Conservation (phyloP, 2,113 vertebrate genomes). For the Nannobrachium achirus region DNA sequence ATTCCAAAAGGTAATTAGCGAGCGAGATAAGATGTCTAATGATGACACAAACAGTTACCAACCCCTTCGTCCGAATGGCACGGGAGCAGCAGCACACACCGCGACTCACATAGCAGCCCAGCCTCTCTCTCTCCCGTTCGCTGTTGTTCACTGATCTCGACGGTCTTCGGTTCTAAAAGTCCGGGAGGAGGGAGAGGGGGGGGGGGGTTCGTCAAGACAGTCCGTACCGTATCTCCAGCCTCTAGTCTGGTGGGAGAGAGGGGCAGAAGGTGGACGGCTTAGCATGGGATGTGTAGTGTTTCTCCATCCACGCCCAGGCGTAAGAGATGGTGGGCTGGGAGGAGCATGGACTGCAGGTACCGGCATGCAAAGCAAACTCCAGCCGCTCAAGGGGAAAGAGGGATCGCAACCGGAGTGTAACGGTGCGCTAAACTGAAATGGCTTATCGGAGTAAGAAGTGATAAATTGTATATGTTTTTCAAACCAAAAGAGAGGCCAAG, state of each 20-base stretch:
- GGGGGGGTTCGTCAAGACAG: slow-evolving; percentile 79
- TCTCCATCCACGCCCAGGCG: slow-evolving; percentile 78
- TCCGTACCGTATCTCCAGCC: slow-evolving; percentile 83
- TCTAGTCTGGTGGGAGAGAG: slow-evolving; percentile 80
- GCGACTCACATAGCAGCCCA: slow-evolving; percentile 70
- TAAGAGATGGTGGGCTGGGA: slow-evolving; percentile 67
- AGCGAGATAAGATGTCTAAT: slow-evolving; percentile 74
- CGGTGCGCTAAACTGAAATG: slow-evolving; percentile 82
- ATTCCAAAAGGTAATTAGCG: slow-evolving; percentile 73
- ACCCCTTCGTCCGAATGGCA: slow-evolving; percentile 75
- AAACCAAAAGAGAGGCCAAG: slow-evolving; percentile 10
- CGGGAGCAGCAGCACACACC: slow-evolving; percentile 64
- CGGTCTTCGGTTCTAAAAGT: slow-evolving; percentile 84
- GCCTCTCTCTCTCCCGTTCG: slow-evolving; percentile 67
- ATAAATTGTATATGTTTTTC: slow-evolving; percentile 52
- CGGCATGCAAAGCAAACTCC: slow-evolving; percentile 79
- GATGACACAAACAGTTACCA: slow-evolving; percentile 80
- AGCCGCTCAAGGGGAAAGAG: slow-evolving; percentile 84
- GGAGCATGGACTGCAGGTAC: slow-evolving; percentile 80
- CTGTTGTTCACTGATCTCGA: slow-evolving; percentile 78
- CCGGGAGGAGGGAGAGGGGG: slow-evolving; percentile 43
- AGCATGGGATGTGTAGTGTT: slow-evolving; percentile 84
- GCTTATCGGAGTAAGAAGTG: slow-evolving; percentile 76
- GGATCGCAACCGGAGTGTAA: slow-evolving; percentile 80
- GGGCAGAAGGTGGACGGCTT: slow-evolving; percentile 67